Conservation (phyloP, 2,113 vertebrate species). For the Globicephala melas region DNA sequence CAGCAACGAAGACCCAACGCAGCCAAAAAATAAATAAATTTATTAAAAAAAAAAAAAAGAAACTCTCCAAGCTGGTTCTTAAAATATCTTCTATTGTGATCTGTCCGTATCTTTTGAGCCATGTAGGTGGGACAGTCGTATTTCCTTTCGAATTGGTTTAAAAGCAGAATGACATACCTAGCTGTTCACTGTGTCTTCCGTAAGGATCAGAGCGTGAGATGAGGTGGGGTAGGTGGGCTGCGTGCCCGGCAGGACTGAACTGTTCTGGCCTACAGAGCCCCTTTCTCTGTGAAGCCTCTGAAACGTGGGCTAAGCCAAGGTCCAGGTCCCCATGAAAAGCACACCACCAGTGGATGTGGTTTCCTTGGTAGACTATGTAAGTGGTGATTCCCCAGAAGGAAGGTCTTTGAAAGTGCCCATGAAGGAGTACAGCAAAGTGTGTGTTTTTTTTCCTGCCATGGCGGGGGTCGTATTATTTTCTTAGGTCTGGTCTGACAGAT, state of each 20-base stretch:
- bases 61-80: background rate
- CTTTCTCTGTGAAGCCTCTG: background rate
- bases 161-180: background rate
- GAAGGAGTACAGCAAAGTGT: background rate
- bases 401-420: background rate
- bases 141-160: background rate
- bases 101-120: constrained; percentile 4
- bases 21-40: too few relatives aligned
- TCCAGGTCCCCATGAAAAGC: background rate
- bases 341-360: background rate
- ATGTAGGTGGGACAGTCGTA: background rate
- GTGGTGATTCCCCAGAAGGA: background rate
- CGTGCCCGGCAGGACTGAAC: background rate
- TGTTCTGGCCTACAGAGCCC: background rate
- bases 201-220: background rate
- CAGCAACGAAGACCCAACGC: too few relatives aligned
- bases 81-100: background rate
- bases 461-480: background rate
- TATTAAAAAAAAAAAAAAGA: too few relatives aligned
- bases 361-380: background rate
- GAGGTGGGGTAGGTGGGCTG: background rate
- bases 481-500: background rate
- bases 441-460: background rate
- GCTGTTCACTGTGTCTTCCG: background rate
- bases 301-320: background rate